Conservation (phyloP, 2,797 vertebrate species). For the Mycteria americana region DNA sequence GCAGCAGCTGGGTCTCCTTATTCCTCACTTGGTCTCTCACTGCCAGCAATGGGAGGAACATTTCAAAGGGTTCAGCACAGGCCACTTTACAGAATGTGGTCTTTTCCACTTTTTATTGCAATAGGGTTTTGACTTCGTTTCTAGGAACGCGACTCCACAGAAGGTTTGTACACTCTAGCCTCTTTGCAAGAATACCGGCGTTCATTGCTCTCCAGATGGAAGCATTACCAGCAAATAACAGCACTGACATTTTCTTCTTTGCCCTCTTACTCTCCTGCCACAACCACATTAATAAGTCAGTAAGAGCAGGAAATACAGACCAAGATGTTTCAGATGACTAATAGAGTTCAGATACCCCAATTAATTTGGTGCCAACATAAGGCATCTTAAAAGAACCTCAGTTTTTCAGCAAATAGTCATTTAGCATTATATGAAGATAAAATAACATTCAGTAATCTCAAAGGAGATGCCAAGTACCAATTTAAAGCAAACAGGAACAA, state of each 20-base stretch:
- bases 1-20: neutral
- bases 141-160: neutral
- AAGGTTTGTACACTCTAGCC: neutral
- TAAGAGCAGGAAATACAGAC: neutral
- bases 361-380: neutral
- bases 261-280: neutral
- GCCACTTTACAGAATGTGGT: neutral
- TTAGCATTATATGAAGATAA: neutral
- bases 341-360: conserved; percentile 41
- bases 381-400: neutral
- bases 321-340: conserved; percentile 18
- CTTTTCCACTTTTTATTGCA: neutral
- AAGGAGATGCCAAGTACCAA: neutral
- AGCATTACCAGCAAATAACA: neutral
- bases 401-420: neutral
- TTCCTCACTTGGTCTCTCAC: neutral
- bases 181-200: neutral
- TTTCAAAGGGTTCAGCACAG: neutral
- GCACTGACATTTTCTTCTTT: neutral
- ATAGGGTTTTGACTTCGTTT: neutral
- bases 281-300: neutral
- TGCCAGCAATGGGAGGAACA: neutral
- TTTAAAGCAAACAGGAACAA: neutral
- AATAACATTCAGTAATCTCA: neutral
- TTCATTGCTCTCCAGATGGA: neutral